phyloP scores from a whole-genome alignment of 2,888 invertebrate species.

The Andrena flavipes region DNA sequence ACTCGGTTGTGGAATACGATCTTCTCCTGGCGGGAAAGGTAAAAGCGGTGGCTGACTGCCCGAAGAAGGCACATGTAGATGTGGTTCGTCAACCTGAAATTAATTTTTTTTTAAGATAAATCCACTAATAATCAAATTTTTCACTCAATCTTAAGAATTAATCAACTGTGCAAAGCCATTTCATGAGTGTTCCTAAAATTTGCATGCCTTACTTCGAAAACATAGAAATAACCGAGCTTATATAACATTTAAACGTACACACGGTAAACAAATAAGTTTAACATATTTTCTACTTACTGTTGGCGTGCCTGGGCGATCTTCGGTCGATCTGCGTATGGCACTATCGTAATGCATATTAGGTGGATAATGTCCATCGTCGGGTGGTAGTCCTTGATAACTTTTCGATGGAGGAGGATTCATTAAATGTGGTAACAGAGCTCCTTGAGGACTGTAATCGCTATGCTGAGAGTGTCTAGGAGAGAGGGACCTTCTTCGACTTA shows the following conservation, averaged over 20 bases:
- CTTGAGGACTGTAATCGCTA: conserved; percentile 76
- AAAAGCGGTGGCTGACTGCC: conserved; percentile 79
- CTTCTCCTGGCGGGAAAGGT: conserved; percentile 83
- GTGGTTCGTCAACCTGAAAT: conserved; percentile 82
- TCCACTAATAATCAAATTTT: neutral
- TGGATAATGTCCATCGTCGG: conserved; percentile 80
- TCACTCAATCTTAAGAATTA: neutral
- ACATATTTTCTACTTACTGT: conserved; percentile 85
- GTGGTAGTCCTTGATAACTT: conserved; percentile 81
- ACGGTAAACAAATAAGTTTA: neutral
- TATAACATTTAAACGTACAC: neutral
- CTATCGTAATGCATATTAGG: conserved; percentile 82
- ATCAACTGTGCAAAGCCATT: neutral
- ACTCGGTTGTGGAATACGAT: conserved; percentile 79
- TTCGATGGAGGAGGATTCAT: conserved; percentile 78
- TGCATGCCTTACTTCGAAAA: no score
- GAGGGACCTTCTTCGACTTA: conserved; percentile 79
- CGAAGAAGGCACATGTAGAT: conserved; percentile 77
- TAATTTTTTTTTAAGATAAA: neutral
- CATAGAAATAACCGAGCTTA: neutral
- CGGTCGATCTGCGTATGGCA: conserved; percentile 83
- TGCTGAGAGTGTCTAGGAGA: conserved; percentile 81
- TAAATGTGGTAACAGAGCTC: conserved; percentile 74
- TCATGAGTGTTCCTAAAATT: neutral
- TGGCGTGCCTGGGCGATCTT: conserved; percentile 90